A percentile compares a stretch with the other conserved stretches of the same genome.
Conservation (phyloP, 2,888 invertebrate genomes). For the Monochamus alternatus region DNA sequence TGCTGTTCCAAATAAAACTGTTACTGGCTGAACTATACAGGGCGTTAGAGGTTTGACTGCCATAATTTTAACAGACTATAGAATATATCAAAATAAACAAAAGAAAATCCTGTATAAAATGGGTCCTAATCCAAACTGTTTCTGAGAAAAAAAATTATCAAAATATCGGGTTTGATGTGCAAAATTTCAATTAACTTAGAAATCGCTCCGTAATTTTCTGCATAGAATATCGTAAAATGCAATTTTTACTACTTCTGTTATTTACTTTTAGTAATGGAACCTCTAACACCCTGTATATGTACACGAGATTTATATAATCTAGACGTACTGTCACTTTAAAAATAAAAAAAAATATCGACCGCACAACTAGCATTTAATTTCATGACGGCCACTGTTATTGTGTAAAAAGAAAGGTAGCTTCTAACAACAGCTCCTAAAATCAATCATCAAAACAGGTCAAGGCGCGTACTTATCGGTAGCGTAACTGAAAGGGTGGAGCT, state of each 20-base stretch:
- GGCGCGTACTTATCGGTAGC: slow-evolving; percentile 9
- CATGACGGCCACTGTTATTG: not conserved
- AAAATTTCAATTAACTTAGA: no score
- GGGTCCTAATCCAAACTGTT: no score
- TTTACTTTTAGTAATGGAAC: no score
- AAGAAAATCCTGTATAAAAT: no score
- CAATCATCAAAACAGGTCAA: slow-evolving; percentile 5
- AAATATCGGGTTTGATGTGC: no score
- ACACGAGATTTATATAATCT: not conserved
- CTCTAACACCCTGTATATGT: not conserved
- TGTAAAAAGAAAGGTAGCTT: not conserved
- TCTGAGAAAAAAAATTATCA: no score
- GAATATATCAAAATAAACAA: no score
- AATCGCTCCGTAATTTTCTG: no score
- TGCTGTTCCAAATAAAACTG: not conserved
- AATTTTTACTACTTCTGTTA: no score
- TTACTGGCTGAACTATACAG: not conserved
- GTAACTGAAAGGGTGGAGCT: slow-evolving; percentile 11
- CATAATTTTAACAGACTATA: no score
- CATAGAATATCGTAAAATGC: no score
- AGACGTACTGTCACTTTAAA: not conserved
- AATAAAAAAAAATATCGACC: not conserved
- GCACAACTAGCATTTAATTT: not conserved
- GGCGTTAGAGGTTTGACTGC: no score
- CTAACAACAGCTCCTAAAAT: not conserved